Evolutionary conservation across 1,140 invertebrate genomes (phyloP), one percentile per base, ranked within the genome.

Genomic region (Lysiphlebus fabarum): DNA sequence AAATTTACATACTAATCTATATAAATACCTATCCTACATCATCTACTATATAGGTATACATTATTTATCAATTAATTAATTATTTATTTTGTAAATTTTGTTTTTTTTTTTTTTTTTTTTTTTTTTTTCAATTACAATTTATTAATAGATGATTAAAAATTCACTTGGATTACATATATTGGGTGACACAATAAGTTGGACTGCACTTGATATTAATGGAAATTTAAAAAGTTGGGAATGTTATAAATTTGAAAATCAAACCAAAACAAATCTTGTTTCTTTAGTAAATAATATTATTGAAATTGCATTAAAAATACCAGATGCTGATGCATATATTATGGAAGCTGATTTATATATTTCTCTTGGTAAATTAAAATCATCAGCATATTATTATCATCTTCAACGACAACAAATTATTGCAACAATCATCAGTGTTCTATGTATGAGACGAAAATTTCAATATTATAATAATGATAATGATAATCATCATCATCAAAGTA

Each of bases 381-480:
- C 43, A 6, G 38, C 33, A n/a, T 63, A 60, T 54, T 11, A 37
- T 12, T 34, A 49, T 41, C 50, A 60, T 36, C 14, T 60, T 10
- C 62, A 58, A 33, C 45, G 58, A 17, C 62, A 60, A n/a, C 62
- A 63, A 56, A 37, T 63, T n/a, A 57, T 58, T 12, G 43, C 58
- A 7, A 60, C 45, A 8, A 53, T 63, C 5, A 47, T 56, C 1
- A 55, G 47, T 44, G 34, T 59, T 5, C 12, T 63, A 5, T 38
- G 58, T 9, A 59, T 53, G 44, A 7, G 41, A 34, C 41, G 7
- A 38, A 33, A n/a, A 4, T 6, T 10, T 17, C 7, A 14, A 12
- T 26, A 26, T 26, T 8, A 40, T 57, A 33, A 17, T 34, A 37
- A 12, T 11, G 11, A 38, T 53, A 8, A 40, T 37, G n/a, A 8